Evolutionary conservation across 2,888 invertebrate genomes (phyloP), one percentile per base, ranked within the genome.

Genomic region (Amphipoea lucens): DNA sequence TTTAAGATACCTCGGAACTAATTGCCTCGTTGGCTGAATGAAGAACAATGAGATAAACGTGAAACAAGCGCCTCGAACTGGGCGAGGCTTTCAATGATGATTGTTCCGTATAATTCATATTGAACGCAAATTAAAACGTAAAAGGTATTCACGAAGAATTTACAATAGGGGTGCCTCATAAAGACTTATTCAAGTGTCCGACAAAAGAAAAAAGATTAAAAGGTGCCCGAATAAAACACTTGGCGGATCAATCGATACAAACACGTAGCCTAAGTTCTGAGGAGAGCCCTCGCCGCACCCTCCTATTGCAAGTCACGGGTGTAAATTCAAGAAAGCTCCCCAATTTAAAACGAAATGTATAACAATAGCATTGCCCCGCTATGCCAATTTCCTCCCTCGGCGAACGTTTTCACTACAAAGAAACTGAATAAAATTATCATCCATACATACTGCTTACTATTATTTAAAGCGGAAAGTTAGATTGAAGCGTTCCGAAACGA

Each of bases 261-360:
- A 91, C 83, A 90, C 86, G 91, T 88, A 88, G 86, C 87, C 62
- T 83, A 57, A 79, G 83, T 83, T 74, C 72, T 81, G 84, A 87
- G 81, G 91, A 87, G 89, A 89, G 91, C 92, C 94, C 92, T 92
- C 92, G 89, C 85, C 90, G 91, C 91, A 91, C 93, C 94, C 94
- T 92, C 93, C 91, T 91, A 90, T 90, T 94, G 96, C 96, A 96
- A 96, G 96, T 96, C 96, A 96, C 95, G 95, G 95, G 95, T 96
- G 96, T 95, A 95, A 96, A 96, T 96, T 96, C 95, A 96, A 96
- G 96, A 96, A 96, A 96, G 95, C 95, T 95, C 96, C 96, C 94
- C 96, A 96, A 96, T 96, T 97, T 96, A 96, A 96, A 96, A 93
- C 93, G 95, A 95, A 95, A 96, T 95, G 94, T 95, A 94, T 96